phyloP scores from a whole-genome alignment of 2,888 invertebrate species.

The Himalopsyche kuldschensis region DNA sequence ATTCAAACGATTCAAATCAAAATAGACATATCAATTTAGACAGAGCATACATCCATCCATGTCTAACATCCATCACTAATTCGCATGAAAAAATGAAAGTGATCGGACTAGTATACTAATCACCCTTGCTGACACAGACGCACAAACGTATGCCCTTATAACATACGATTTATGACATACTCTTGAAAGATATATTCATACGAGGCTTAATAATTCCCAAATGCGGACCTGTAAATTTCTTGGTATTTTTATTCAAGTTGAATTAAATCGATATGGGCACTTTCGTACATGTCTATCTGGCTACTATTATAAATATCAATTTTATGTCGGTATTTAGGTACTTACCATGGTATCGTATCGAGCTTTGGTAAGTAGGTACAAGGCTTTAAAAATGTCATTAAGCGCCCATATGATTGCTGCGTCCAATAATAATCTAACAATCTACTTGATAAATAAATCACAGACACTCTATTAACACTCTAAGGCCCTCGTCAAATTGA shows the following conservation, averaged over 20 bases:
- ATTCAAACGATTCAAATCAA: too few species aligned
- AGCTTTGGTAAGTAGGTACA: not conserved
- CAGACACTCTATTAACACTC: not conserved
- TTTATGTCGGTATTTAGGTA: not conserved
- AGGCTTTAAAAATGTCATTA: not conserved
- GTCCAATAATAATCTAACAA: not conserved
- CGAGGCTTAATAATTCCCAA: too few species aligned
- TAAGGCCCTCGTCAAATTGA: not conserved
- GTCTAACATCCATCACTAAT: too few species aligned
- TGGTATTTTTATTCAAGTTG: not conserved
- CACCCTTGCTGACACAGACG: too few species aligned
- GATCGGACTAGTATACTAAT: too few species aligned
- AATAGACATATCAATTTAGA: too few species aligned
- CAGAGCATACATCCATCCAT: too few species aligned
- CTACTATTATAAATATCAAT: not conserved
- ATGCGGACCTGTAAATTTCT: not conserved
- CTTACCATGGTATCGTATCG: not conserved
- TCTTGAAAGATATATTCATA: too few species aligned
- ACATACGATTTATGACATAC: too few species aligned
- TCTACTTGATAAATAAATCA: not conserved
- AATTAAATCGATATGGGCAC: not conserved
- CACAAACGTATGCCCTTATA: too few species aligned
- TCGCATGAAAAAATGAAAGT: too few species aligned
- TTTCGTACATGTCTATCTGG: not conserved
- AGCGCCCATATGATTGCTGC: not conserved